Base-by-base conservation (phyloP, 2,113 vertebrate species). In the Stegastes partitus region DNA sequence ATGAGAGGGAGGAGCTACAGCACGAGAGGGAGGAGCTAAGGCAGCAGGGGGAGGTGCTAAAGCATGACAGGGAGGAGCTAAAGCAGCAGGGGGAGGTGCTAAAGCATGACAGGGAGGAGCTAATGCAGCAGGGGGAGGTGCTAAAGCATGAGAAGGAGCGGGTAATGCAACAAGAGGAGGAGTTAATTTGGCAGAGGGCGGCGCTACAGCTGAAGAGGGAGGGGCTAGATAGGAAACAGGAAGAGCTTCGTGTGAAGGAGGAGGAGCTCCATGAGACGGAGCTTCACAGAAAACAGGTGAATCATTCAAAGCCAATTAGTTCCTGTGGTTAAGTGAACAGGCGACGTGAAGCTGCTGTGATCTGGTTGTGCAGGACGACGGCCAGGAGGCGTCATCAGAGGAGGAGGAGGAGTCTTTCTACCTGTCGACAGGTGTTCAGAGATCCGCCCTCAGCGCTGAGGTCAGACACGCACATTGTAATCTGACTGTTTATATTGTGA, bases 371-470 rank as follows among this genome's bases (percentile, higher is more conserved):
- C 5, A 31, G 55, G 58, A 56, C 15, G 28, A 39, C n/a, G 16
- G 44, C 16, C 1, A 11, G 39, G 39, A 42, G 39, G 39, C 1
- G 39, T 6, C 12, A 12, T 42, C 39, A 34, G 34, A 34, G 39
- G 39, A 42, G 37, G 67, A 56, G 22, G 63, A 74, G 0, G 57
- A 47, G 42, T 31, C 50, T 11, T 75, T 80, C 55, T 80, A 76
- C 14, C 55, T 80, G 55, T 80, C 67, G 6, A 84, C 82, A 56
- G 49, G 55, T 63, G 77, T 61, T 39, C 55, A 45, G 26, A 80
- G 62, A 26, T 68, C 77, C 72, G 61, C 42, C 42, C 53, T 76
- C 61, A 76, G 31, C 3, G 1, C 72, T 62, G 77, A 76, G 62
- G 82, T 77, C 37, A 82, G 58, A 62, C 54, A 19, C 19, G 28